These are phyloP conservation scores for Dendrolimus kikuchii DNA, from an alignment of 1,140 invertebrate genomes.

Conservation along the genomic window DNA sequence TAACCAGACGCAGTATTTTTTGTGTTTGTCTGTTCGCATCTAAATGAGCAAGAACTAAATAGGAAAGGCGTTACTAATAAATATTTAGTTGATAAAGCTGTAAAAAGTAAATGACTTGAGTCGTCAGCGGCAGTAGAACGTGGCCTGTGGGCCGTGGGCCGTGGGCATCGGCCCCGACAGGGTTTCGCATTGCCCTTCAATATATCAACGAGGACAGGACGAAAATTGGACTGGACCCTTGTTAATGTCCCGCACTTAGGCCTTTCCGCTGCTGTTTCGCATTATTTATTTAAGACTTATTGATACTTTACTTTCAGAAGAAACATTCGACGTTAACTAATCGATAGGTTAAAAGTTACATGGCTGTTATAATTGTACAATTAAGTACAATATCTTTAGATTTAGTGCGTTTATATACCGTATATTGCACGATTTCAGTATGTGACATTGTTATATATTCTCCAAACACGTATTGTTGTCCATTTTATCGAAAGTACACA, in stretches of 20 bases:
- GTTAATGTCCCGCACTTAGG: conserved; percentile 66
- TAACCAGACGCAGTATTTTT: too few species aligned
- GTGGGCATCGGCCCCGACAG: conserved; percentile 10
- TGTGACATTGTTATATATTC: too few species aligned
- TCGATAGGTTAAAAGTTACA: conserved; percentile 2
- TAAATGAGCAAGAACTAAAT: too few species aligned
- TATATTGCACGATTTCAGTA: too few species aligned
- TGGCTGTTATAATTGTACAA: background rate
- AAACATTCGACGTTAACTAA: too few species aligned
- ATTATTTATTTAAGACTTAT: conserved; percentile 68
- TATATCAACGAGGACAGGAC: conserved; percentile 68
- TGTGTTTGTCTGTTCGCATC: too few species aligned
- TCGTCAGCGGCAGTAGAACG: conserved; percentile 21
- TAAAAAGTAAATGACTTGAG: conserved; percentile 59
- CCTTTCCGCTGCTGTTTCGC: conserved; percentile 49
- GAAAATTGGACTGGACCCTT: conserved; percentile 69
- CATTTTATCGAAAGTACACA: too few species aligned
- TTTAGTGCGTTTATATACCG: too few species aligned
- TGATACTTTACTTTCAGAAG: conserved; percentile 29
- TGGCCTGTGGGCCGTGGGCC: conserved; percentile 15
- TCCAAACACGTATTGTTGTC: too few species aligned
- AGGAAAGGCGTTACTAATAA: too few species aligned
- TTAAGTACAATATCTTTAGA: too few species aligned
- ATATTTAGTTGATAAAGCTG: conserved; percentile 2
- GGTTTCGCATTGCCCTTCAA: conserved; percentile 51